phyloP scores from a whole-genome alignment of 2,113 vertebrate species.

The Ahaetulla prasina region DNA sequence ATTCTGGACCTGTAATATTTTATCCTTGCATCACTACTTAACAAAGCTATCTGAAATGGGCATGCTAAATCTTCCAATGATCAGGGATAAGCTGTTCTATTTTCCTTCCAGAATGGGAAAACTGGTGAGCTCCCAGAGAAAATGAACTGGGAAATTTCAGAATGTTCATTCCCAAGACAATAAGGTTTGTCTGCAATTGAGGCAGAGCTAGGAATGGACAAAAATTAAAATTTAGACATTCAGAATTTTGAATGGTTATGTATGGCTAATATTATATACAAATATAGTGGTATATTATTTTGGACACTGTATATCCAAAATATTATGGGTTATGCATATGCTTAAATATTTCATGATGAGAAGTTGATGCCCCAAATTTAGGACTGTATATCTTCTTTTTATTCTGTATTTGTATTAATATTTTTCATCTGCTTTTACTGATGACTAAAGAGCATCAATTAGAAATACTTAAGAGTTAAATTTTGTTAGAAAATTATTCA shows the following conservation, averaged over 20 bases:
- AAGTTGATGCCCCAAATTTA: not conserved
- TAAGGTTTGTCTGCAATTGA: not conserved
- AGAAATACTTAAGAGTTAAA: not conserved
- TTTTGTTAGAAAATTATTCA: not conserved
- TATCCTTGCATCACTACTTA: not conserved
- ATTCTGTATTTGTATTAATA: not conserved
- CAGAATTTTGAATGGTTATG: not conserved
- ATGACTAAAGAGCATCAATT: not conserved
- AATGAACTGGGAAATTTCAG: not conserved
- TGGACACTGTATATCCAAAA: not conserved
- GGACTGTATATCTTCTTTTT: not conserved
- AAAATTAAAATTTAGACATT: not conserved
- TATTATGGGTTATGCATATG: not conserved
- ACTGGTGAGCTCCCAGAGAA: not conserved
- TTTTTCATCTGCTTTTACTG: not conserved
- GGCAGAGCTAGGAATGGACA: not conserved
- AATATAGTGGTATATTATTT: too few species aligned
- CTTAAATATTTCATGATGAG: not conserved
- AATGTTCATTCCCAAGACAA: not conserved
- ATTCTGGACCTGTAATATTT: not conserved
- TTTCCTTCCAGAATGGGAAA: not conserved
- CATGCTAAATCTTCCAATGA: not conserved
- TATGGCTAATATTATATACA: not conserved
- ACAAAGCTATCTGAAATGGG: not conserved
- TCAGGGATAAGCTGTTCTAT: not conserved